Percentiles rank a stretch among this genome's conserved stretches.
Evolutionary conservation across 2,113 vertebrate species (phyloP).

Genomic region (Siniperca knerii): DNA sequence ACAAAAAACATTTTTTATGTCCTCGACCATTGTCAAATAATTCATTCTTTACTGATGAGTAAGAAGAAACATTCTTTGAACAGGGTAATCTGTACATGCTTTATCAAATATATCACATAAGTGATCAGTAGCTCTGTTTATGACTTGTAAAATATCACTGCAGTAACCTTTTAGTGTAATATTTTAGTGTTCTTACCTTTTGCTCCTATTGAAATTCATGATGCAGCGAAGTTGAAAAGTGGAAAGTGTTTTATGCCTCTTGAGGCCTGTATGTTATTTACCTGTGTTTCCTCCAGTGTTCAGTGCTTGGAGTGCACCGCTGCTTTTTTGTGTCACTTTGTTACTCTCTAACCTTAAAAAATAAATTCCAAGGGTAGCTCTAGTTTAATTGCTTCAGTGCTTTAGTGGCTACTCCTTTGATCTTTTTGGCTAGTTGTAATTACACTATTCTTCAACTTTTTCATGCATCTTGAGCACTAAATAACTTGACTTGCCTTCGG

Average conservation of each 20-base stretch:
- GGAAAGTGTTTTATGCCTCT: constrained; percentile 41
- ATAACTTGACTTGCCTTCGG: constrained; percentile 60
- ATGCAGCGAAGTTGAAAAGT: constrained; percentile 55
- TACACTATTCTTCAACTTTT: constrained; percentile 48
- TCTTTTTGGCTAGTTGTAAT: constrained; percentile 67
- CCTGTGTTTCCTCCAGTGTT: constrained; percentile 51
- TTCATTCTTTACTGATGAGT: neutral
- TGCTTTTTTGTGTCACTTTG: constrained; percentile 33
- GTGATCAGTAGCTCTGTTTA: constrained; percentile 34
- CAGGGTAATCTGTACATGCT: neutral
- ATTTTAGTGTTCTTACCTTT: constrained; percentile 36
- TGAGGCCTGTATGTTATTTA: constrained; percentile 63
- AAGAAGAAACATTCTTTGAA: neutral
- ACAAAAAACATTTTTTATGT: constrained; percentile 5
- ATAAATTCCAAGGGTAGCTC: constrained; percentile 34
- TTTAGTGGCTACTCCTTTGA: constrained; percentile 65
- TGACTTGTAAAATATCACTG: constrained; percentile 23
- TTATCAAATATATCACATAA: constrained; percentile 20
- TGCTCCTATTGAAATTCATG: constrained; percentile 52
- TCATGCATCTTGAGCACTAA: constrained; percentile 56
- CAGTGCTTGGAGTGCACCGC: neutral
- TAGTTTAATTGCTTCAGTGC: constrained; percentile 61
- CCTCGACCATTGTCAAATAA: constrained; percentile 7
- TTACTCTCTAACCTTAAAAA: constrained; percentile 37
- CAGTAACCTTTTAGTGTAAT: constrained; percentile 18